These are phyloP conservation scores for Mastomys coucha DNA, from an alignment of 2,113 vertebrate genomes.

Conservation along the genomic window DNA sequence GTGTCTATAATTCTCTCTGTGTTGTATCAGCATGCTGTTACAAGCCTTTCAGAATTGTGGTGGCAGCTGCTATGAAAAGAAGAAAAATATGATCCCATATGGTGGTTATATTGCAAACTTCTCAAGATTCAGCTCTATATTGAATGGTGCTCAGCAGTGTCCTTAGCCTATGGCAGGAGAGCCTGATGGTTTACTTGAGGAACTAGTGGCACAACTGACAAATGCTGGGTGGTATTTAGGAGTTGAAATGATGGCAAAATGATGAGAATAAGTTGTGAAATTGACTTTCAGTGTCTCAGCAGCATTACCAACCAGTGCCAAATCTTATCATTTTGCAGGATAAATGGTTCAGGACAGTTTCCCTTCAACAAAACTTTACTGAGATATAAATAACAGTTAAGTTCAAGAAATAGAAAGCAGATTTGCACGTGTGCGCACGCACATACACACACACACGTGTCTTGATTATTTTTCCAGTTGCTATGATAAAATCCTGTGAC, in stretches of 20 bases:
- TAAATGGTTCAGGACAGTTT: neutral
- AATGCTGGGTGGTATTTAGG: neutral
- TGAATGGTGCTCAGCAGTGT: neutral
- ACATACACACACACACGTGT: neutral
- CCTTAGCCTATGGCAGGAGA: neutral
- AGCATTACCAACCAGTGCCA: neutral
- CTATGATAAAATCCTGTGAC: neutral
- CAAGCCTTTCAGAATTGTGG: constrained; percentile 32
- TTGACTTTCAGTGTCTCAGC: neutral
- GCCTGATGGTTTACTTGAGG: neutral
- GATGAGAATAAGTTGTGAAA: neutral
- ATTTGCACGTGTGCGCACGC: neutral
- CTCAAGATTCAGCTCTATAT: neutral
- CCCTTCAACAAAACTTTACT: neutral
- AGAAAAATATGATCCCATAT: neutral
- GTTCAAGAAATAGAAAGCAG: neutral
- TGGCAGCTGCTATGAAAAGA: neutral
- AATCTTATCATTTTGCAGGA: neutral
- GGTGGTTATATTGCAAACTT: neutral
- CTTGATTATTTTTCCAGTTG: neutral
- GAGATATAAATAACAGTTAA: neutral
- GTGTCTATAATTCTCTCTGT: neutral
- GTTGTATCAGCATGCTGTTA: neutral
- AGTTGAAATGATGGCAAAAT: neutral
- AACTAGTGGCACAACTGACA: neutral